Base-by-base conservation (phyloP, 1,140 invertebrate genomes). In the Teleogryllus occipitalis region DNA sequence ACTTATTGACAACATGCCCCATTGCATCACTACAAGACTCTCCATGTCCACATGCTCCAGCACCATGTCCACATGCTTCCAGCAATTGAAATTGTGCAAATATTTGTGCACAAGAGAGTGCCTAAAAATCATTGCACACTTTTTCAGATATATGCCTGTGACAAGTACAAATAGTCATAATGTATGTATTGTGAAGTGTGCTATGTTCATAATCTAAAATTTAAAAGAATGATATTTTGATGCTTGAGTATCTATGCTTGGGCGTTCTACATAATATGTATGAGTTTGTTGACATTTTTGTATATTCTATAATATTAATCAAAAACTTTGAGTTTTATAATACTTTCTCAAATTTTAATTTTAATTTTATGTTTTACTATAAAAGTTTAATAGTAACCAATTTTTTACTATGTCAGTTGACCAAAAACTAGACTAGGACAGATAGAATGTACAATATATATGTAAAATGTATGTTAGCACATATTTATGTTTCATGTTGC, bases 1-100 rank as follows among this genome's bases (percentile, higher is more conserved):
- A 78, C 65, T 18, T 78, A 18, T n/a, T 78, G 10, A 78, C n/a
- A 47, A 74, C 78, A 8, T 14, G 47, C 21, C 12, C 48, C 48
- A 21, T 54, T 48, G 18, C 76, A 77, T 47, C 76, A 10, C 47
- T 47, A 48, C 46, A 77, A 77, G 7, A 12, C 47, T n/a, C n/a
- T 21, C 18, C 47, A 14, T 21, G 39, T 8, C 8, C 8, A 10
- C 27, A 4, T 14, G n/a, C 15, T 15, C 76, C 39, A 54, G 47
- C 22, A 27, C 15, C 46, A n/a, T 49, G n/a, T 18, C 76, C 76
- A 48, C 10, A 18, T 65, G 54, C 54, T 65, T 65, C 54, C 54
- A 65, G 0, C 54, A 65, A 65, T 65, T 65, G 18, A 65, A 18
- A 65, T 14, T 18, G 10, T 65, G 18, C 10, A 65, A 14, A 65